phyloP scores from a whole-genome alignment of 2,113 vertebrate species.

The Catagonus wagneri region DNA sequence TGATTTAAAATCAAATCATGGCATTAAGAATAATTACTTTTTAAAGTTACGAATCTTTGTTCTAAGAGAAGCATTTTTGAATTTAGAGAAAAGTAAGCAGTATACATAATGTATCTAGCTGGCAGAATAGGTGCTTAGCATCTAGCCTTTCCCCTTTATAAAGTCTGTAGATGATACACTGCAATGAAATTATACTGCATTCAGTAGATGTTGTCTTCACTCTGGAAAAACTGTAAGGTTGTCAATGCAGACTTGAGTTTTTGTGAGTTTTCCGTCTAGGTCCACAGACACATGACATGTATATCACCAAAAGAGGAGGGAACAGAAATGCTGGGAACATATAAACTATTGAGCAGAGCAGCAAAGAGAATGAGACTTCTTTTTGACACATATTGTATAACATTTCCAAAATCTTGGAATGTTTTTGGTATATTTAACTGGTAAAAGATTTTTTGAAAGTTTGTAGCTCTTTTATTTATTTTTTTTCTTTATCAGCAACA shows the following conservation, averaged over 20 bases:
- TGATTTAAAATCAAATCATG: constrained; percentile 9
- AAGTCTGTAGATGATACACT: not conserved
- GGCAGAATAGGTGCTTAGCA: not conserved
- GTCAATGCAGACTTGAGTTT: not conserved
- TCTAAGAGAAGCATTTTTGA: not conserved
- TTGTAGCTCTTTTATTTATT: not conserved
- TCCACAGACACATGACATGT: constrained; percentile 17
- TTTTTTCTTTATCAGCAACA: constrained; percentile 1
- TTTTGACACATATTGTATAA: constrained; percentile 46
- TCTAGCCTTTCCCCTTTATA: not conserved
- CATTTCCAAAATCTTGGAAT: constrained; percentile 48
- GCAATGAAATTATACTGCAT: not conserved
- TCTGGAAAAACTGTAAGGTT: not conserved
- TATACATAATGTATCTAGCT: not conserved
- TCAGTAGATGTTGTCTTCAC: not conserved
- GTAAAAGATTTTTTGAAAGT: not conserved
- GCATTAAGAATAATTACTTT: not conserved
- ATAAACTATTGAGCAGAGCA: constrained; percentile 32
- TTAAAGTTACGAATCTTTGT: not conserved
- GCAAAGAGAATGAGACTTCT: constrained; percentile 25
- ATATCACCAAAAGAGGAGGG: not conserved
- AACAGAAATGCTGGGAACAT: not conserved
- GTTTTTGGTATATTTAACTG: constrained; percentile 59
- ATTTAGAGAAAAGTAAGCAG: not conserved
- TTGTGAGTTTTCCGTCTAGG: constrained; percentile 41